phyloP scores from a whole-genome alignment of 1,140 invertebrate species.

The Steinernema khuongi region DNA sequence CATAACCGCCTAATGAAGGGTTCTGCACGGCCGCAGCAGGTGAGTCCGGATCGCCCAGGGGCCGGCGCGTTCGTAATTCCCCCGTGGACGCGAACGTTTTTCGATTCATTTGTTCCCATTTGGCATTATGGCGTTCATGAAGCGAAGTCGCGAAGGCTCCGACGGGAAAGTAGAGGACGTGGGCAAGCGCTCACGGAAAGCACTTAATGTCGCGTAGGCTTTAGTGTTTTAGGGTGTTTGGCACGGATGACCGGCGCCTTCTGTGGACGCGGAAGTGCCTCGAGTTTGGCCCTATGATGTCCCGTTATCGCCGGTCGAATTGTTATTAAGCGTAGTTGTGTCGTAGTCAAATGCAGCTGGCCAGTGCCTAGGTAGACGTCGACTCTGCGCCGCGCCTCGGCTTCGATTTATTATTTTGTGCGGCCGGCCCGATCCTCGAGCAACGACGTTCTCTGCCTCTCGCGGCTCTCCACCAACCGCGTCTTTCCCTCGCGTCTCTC shows the following conservation, averaged over 20 bases:
- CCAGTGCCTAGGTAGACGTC: background rate
- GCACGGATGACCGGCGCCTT: background rate
- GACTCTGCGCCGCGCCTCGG: background rate
- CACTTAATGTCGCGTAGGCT: background rate
- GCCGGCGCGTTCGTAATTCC: background rate
- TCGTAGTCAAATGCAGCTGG: slow-evolving; percentile 13
- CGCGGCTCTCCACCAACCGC: background rate
- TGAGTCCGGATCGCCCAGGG: too few relatives aligned
- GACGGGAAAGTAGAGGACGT: background rate
- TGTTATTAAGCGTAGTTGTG: background rate
- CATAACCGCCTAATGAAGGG: background rate
- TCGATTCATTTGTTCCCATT: background rate
- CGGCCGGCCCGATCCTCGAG: background rate
- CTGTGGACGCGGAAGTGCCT: background rate
- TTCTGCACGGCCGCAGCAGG: background rate
- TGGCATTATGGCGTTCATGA: background rate
- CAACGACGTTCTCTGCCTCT: background rate
- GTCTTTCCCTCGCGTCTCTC: background rate
- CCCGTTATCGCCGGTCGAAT: too few relatives aligned
- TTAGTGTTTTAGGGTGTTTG: background rate
- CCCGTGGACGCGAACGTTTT: background rate
- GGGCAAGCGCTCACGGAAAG: background rate
- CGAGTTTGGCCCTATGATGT: too few relatives aligned
- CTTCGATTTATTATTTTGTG: background rate
- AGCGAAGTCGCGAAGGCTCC: background rate